Conservation (phyloP, 2,113 vertebrate species). For the rat (Rattus norvegicus) region GRCr8 NC_086032.1:27706001-27706500, state of each 20-base stretch:
- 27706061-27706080: background rate
- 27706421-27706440: too few species aligned
- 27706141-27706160: conserved; percentile 4
- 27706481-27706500: too few species aligned
- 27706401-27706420: background rate
- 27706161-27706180: conserved; percentile 31
- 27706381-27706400: too few species aligned
- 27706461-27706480: too few species aligned
- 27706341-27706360: background rate
- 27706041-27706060: background rate
- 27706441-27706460: too few species aligned
- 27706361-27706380: too few species aligned
- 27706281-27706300: background rate
- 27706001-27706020: background rate
- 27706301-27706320: background rate
- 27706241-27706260: background rate
- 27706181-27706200: conserved; percentile 28
- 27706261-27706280: background rate
- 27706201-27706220: conserved; percentile 55
- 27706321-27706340: background rate
- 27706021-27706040: background rate
- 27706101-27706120: background rate
- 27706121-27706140: conserved; percentile 22
- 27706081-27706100: background rate
- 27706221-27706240: conserved; percentile 53